Percentiles rank a stretch among this genome's conserved stretches.
Evolutionary conservation across 2,113 vertebrate species (phyloP).

Genomic region (Dipodomys spectabilis): DNA sequence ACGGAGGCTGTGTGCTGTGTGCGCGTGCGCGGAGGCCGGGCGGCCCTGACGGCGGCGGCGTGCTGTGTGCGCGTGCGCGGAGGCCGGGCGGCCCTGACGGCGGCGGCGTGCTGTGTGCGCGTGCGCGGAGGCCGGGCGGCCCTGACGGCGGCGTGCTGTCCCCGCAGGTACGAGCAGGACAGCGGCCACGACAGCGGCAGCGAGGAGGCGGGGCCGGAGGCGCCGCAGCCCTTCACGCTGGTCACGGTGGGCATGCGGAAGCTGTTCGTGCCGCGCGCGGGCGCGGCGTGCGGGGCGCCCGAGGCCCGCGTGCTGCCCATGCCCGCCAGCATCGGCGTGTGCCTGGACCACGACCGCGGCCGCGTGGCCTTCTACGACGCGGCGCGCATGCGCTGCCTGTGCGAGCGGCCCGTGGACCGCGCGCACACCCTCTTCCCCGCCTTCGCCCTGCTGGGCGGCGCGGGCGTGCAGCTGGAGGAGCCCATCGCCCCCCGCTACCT

Average conservation of each 20-base stretch:
- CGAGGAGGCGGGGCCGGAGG: slow-evolving; percentile 94
- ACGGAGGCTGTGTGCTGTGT: too few species aligned
- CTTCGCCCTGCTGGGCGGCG: slow-evolving; percentile 95
- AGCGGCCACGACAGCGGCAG: slow-evolving; percentile 98
- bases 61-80: too few species aligned
- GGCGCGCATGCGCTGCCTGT: slow-evolving; percentile 94
- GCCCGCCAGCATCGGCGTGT: slow-evolving; percentile 93
- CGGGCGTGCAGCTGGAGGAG: slow-evolving; percentile 92
- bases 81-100: too few species aligned
- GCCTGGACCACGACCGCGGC: slow-evolving; percentile 93
- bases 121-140: too few species aligned
- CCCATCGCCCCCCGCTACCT: slow-evolving; percentile 87
- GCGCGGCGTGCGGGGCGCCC: slow-evolving; percentile 87
- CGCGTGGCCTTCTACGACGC: slow-evolving; percentile 94
- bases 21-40: too few species aligned
- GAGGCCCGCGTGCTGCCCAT: slow-evolving; percentile 91
- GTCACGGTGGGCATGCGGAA: slow-evolving; percentile 97
- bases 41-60: too few species aligned
- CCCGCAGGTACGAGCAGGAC: slow-evolving; percentile 94
- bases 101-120: too few species aligned
- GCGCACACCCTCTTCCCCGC: slow-evolving; percentile 95
- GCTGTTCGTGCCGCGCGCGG: slow-evolving; percentile 92
- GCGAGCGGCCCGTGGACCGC: slow-evolving; percentile 95
- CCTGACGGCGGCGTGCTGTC: too few species aligned
- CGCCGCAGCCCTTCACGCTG: slow-evolving; percentile 94